Evolutionary conservation across 2,888 invertebrate genomes (phyloP), one percentile per base, ranked within the genome.

Genomic region (Spilarctia lutea): DNA sequence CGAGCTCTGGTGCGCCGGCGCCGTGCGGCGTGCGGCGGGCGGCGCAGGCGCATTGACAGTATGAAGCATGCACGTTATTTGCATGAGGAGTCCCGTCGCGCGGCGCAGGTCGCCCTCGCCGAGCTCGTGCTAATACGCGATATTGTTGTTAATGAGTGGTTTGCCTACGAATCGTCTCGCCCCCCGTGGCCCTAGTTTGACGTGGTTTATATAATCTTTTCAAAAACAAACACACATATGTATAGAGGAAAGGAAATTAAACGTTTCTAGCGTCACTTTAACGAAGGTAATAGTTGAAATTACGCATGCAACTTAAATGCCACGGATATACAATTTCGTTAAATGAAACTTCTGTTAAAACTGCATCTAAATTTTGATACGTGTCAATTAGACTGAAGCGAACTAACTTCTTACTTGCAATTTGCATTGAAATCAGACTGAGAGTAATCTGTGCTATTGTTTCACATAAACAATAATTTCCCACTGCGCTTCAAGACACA

Each of bases 381-480:
- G 85, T 81, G 83, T 83, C 83, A 80, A 81, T 79, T 80, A 83
- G 30, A 73, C 73, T 48, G 74, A 73, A 42, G 20, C 73, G 69
- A 72, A 72, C 79, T 85, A 85, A 87, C 86, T 84, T 81, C 81
- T 75, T 71, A 30, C 52, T 67, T 56, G 63, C 77, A 81, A 81
- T 79, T 84, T 71, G 79, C 82, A 87, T 86, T 86, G 82, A 84
- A 85, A 87, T 83, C 75, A 69, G 78, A 74, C 75, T 75, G 76
- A 72, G 80, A 82, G 79, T 88, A 86, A 87, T 86, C 85, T 82
- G 75, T 67, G 73, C 85, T 75, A 87, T 89, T 90, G 89, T 88
- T 81, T 82, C 78, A 75, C 75, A 27, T 73, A 75, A 83, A 86
- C 85, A 86, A 88, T 86, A 81, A 74, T 73, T 86, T 86, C 80